A percentile compares a stretch with the other conserved stretches of the same genome.
Conservation (phyloP, 2,113 vertebrate genomes). For the Corythaeola cristata region DNA sequence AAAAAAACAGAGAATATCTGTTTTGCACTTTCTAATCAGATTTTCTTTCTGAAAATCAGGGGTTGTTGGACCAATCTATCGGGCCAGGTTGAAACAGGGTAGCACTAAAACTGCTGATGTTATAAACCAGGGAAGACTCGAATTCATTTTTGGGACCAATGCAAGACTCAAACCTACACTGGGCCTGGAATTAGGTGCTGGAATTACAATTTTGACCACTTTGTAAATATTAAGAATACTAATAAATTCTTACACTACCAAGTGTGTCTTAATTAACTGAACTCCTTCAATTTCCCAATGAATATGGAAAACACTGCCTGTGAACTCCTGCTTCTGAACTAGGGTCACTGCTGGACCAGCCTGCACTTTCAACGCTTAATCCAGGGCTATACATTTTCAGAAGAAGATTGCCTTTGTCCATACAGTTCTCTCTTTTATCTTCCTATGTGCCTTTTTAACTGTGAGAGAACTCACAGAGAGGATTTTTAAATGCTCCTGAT, state of each 20-base stretch:
- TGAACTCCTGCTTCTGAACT: not conserved
- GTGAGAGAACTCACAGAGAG: not conserved
- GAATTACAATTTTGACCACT: not conserved
- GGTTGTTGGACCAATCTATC: not conserved
- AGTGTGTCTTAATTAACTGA: not conserved
- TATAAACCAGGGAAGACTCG: not conserved
- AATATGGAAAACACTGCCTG: not conserved
- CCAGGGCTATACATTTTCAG: not conserved
- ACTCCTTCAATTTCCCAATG: not conserved
- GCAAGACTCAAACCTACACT: not conserved
- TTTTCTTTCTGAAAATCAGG: not conserved
- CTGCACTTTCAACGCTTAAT: not conserved
- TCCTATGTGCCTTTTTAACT: not conserved
- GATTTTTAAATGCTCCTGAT: not conserved
- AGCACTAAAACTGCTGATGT: not conserved
- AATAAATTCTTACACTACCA: not conserved
- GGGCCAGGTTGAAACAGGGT: not conserved
- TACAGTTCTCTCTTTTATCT: not conserved
- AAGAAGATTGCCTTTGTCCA: not conserved
- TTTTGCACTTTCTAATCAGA: not conserved
- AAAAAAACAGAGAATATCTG: not conserved
- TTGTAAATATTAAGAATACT: not conserved
- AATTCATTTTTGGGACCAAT: not conserved
- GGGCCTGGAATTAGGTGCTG: not conserved
- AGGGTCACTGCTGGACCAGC: not conserved